These are phyloP conservation scores for Drosophila novamexicana DNA, from an alignment of 1,140 invertebrate genomes.

Conservation along the genomic window DNA sequence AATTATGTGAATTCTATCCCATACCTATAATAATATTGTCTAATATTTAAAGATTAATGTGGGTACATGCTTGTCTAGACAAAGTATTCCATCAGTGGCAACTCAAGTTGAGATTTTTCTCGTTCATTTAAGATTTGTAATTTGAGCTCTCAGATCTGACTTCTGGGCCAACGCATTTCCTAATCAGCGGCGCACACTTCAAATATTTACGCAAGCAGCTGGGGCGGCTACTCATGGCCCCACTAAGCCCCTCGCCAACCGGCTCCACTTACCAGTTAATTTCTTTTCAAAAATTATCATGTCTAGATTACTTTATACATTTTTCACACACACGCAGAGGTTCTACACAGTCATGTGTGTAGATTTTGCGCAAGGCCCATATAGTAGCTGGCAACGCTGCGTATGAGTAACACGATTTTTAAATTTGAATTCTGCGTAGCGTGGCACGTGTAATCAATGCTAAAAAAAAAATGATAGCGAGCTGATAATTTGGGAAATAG, in stretches of 20 bases:
- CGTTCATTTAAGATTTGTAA: neutral
- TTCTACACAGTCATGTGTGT: slow-evolving; percentile 11
- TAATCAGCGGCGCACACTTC: slow-evolving; percentile 27
- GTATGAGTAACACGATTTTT: slow-evolving; percentile 41
- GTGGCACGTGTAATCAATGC: slow-evolving; percentile 47
- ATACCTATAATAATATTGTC: too few species aligned
- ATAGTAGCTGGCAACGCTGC: slow-evolving; percentile 28
- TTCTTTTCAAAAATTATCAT: slow-evolving; percentile 22
- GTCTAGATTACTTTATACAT: slow-evolving; percentile 29
- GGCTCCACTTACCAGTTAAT: neutral
- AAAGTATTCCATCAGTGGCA: neutral
- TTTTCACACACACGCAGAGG: slow-evolving; percentile 4
- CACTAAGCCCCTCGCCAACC: neutral
- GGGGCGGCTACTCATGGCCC: neutral
- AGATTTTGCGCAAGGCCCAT: slow-evolving; percentile 31
- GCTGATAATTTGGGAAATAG: slow-evolving; percentile 37
- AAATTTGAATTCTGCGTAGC: slow-evolving; percentile 22
- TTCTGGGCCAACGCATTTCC: slow-evolving; percentile 6
- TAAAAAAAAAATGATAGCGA: slow-evolving; percentile 8
- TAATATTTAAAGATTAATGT: too few species aligned
- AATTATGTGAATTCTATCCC: too few species aligned
- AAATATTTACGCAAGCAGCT: slow-evolving; percentile 31
- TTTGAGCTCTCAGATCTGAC: too few species aligned
- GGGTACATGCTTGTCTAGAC: neutral
- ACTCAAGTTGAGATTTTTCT: neutral